Evolutionary conservation across 2,797 vertebrate genomes (phyloP).

Genomic region (Pogoniulus pusillus): DNA sequence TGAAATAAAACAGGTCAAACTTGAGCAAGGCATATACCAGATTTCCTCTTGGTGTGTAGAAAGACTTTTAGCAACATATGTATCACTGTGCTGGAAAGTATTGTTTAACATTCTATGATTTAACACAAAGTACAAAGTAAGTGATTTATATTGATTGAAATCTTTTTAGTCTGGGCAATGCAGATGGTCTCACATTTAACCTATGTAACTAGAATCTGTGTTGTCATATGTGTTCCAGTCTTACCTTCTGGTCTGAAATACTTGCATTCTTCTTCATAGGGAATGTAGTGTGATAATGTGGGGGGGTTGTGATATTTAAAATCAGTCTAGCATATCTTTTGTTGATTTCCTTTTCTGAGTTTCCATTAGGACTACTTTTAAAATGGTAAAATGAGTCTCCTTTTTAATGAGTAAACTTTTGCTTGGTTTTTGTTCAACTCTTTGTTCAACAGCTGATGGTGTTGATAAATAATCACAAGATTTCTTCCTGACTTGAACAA

Average conservation of each 20-base stretch:
- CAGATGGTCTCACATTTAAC: not conserved
- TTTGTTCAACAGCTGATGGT: conserved; percentile 32
- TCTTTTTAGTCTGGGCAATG: not conserved
- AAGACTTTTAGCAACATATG: not conserved
- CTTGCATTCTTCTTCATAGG: not conserved
- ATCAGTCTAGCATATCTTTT: not conserved
- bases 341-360: not conserved
- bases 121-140: not conserved
- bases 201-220: not conserved
- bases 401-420: not conserved
- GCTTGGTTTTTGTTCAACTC: not conserved
- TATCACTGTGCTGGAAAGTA: not conserved
- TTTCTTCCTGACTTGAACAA: conserved; percentile 9
- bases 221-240: not conserved
- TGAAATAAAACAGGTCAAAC: conserved; percentile 52
- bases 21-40: not conserved
- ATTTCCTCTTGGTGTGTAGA: not conserved
- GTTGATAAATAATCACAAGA: conserved; percentile 39
- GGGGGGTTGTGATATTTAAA: not conserved
- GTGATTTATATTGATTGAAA: not conserved
- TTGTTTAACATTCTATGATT: conserved; percentile 2
- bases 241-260: not conserved
- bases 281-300: not conserved
- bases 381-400: not conserved
- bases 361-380: not conserved